Base-by-base conservation (phyloP, 2,888 invertebrate species). In the Hirudinaria manillensis region DNA sequence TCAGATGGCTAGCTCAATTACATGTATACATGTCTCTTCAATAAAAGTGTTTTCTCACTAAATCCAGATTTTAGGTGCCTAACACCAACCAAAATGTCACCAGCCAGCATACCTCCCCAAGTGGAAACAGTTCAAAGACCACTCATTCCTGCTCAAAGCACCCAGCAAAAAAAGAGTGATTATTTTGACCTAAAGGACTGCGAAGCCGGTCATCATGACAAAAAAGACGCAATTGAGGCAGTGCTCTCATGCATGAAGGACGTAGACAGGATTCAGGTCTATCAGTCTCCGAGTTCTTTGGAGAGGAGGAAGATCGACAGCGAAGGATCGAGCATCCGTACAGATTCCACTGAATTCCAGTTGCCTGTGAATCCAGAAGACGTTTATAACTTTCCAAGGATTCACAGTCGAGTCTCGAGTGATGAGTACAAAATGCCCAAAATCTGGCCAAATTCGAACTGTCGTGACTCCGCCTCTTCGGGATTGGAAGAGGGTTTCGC, bases 321-420 rank as follows among this genome's bases (percentile, higher is more conserved):
- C 6, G 61, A 61, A 10, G 29, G 29, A 2, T 61, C 61, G 61
- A 27, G 29, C 61, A n/a, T 27, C 10, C 6, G 45, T 2, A 45
- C 61, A 10, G 61, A 29, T 61, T 61, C 24, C 3, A n/a, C 1
- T 10, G 68, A 68, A 13, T 68, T 68, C 68, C 67, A 67, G 4
- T 3, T 3, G 34, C 21, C 24, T 7, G 2, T 34, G 21, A 68
- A 68, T 13, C 2, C 13, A 3, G 68, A 68, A n/a, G 36, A 32
- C 36, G 36, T 68, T 68, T 68, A 68, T 34, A 68, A 68, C 68
- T 2, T 36, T 7, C 68, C 68, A 13, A 24, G 68, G 36, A 68
- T 2, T 1, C 45, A 45, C 32, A 24, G 34, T 34, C 32, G 2
- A 1, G 29, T 6, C 6, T 7, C 68, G 29, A 13, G 36, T 34